phyloP scores from a whole-genome alignment of 2,797 vertebrate species.

The Tokudaia tokunoshimensis region DNA sequence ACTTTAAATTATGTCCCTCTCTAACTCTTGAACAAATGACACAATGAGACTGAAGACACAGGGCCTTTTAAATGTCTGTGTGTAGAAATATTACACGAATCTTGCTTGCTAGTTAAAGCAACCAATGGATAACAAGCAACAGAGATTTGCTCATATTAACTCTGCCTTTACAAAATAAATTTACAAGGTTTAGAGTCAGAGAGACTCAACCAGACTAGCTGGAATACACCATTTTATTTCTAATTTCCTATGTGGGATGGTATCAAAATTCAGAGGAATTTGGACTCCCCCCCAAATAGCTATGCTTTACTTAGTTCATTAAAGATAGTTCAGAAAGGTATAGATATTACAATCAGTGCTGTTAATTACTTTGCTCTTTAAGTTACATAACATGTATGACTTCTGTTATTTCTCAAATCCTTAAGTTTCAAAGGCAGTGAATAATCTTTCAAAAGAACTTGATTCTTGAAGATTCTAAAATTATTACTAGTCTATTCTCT shows the following conservation, averaged over 20 bases:
- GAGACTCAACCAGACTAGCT: neutral
- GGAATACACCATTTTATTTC: neutral
- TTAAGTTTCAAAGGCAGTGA: conserved; percentile 53
- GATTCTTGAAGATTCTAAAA: conserved; percentile 24
- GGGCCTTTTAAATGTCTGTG: neutral
- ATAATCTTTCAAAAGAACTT: neutral
- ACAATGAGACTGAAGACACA: neutral
- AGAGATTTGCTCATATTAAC: neutral
- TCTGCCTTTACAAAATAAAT: conserved; percentile 9
- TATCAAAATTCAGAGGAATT: conserved; percentile 24
- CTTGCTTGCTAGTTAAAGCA: neutral
- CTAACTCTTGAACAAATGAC: neutral
- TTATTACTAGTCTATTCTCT: neutral
- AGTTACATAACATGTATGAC: neutral
- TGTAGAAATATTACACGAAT: neutral
- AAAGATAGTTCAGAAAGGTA: neutral
- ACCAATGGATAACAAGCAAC: conserved; percentile 8
- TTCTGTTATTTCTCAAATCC: conserved; percentile 45
- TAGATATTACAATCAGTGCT: neutral
- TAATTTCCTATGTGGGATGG: neutral
- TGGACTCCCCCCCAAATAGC: neutral
- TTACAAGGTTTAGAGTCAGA: neutral
- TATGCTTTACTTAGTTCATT: neutral
- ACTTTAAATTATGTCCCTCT: conserved; percentile 25
- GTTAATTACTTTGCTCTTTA: neutral